These are phyloP conservation scores for Fringilla coelebs DNA, from an alignment of 2,797 vertebrate species.

Conservation along the genomic window DNA sequence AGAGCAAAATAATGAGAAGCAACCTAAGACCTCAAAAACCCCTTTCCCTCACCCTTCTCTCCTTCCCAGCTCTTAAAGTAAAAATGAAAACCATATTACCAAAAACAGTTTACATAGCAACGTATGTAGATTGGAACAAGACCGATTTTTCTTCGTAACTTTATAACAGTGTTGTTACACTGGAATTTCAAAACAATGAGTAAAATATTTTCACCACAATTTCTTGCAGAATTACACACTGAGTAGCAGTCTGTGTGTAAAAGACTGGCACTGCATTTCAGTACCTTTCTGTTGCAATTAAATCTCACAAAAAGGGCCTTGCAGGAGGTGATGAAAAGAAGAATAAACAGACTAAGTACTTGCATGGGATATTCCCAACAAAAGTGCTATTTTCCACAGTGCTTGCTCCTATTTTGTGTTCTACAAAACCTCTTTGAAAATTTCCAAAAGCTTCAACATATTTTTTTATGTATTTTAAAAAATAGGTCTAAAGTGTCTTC, in stretches of 20 bases:
- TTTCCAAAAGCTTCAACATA: not conserved
- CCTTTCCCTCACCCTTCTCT: not conserved
- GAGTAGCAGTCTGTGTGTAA: not conserved
- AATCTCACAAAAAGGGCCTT: not conserved
- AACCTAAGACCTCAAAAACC: not conserved
- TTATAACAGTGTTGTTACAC: not conserved
- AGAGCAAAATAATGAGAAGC: not conserved
- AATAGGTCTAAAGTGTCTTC: not conserved
- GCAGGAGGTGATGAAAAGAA: not conserved
- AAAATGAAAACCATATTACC: not conserved
- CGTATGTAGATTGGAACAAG: not conserved
- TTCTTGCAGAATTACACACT: not conserved
- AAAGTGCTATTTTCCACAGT: not conserved
- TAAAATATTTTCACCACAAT: not conserved
- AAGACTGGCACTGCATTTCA: fast-evolving
- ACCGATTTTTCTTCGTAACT: not conserved
- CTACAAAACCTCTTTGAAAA: not conserved
- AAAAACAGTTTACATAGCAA: not conserved
- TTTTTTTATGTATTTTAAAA: not conserved
- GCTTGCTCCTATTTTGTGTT: not conserved
- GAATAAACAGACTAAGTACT: not conserved
- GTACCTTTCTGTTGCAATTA: not conserved
- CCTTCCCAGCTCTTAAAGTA: not conserved
- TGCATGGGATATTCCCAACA: not conserved
- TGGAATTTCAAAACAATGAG: not conserved